These are phyloP conservation scores for Scomber japonicus DNA, from an alignment of 2,113 vertebrate species.

Conservation along the genomic window DNA sequence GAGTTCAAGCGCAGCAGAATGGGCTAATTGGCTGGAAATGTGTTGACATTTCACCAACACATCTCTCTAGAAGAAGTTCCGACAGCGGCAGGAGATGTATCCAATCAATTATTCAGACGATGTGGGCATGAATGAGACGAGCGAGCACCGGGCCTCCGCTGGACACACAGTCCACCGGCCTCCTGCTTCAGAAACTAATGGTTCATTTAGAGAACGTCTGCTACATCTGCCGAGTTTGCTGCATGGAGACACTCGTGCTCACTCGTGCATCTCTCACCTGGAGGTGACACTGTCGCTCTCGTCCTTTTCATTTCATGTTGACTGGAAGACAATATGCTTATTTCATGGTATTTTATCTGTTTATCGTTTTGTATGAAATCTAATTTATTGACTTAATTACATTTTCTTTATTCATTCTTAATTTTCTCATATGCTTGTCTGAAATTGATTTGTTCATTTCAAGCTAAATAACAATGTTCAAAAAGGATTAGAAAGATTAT, in stretches of 20 bases:
- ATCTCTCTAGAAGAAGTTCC: conserved; percentile 7
- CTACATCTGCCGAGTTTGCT: not conserved
- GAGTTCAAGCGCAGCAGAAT: conserved; percentile 26
- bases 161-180: not conserved
- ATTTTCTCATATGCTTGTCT: no score
- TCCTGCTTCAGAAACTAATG: not conserved
- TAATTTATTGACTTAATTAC: no score
- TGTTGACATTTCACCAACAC: conserved; percentile 55
- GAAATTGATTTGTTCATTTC: no score
- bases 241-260: not conserved
- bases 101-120: conserved; percentile 50
- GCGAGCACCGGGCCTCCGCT: not conserved
- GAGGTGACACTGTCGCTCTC: not conserved
- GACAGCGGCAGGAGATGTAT: conserved; percentile 3
- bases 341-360: no score
- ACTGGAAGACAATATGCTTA: no score
- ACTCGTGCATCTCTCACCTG: not conserved
- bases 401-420: no score
- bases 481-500: no score
- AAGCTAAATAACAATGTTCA: no score
- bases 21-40: conserved; percentile 62
- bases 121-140: conserved; percentile 22
- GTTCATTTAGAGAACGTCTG: conserved; percentile 27
- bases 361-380: no score
- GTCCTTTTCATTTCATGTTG: no score